These are phyloP conservation scores for Frankliniella fusca DNA, from an alignment of 2,888 invertebrate species.

Conservation along the genomic window DNA sequence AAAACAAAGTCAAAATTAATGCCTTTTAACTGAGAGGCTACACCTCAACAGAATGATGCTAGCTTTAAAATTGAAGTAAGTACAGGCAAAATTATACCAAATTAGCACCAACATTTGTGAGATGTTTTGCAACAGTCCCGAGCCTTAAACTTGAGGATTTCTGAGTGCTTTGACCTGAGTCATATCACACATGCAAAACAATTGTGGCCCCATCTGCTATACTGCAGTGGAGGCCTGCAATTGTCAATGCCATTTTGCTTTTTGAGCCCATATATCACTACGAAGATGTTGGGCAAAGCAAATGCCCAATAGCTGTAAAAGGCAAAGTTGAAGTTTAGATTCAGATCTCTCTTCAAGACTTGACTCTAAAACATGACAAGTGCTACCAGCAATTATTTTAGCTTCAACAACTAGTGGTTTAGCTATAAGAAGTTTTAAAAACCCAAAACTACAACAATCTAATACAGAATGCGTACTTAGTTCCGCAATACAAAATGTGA, in stretches of 20 bases:
- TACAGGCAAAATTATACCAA: not conserved
- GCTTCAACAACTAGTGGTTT: too few species aligned
- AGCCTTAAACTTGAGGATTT: too few species aligned
- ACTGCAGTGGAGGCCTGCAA: slow-evolving; percentile 74
- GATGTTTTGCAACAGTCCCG: too few species aligned
- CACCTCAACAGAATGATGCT: not conserved
- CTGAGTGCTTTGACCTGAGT: not conserved
- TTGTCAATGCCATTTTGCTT: slow-evolving; percentile 96
- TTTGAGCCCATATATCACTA: slow-evolving; percentile 95
- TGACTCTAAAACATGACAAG: not conserved
- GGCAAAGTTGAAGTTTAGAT: slow-evolving; percentile 37
- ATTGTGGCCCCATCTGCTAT: slow-evolving; percentile 47
- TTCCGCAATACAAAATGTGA: too few species aligned
- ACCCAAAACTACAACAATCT: too few species aligned
- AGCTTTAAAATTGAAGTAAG: not conserved
- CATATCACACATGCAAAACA: slow-evolving; percentile 1
- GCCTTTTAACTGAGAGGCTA: not conserved
- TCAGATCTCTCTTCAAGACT: not conserved
- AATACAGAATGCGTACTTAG: too few species aligned
- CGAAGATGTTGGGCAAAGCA: slow-evolving; percentile 97
- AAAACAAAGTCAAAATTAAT: not conserved
- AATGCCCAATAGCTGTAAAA: slow-evolving; percentile 86
- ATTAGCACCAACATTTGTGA: slow-evolving; percentile 3
- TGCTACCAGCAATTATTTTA: slow-evolving; percentile 34
- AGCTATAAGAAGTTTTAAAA: too few species aligned